Base-by-base conservation (phyloP, 2,797 vertebrate species). In the Cynopterus sphinx region DNA sequence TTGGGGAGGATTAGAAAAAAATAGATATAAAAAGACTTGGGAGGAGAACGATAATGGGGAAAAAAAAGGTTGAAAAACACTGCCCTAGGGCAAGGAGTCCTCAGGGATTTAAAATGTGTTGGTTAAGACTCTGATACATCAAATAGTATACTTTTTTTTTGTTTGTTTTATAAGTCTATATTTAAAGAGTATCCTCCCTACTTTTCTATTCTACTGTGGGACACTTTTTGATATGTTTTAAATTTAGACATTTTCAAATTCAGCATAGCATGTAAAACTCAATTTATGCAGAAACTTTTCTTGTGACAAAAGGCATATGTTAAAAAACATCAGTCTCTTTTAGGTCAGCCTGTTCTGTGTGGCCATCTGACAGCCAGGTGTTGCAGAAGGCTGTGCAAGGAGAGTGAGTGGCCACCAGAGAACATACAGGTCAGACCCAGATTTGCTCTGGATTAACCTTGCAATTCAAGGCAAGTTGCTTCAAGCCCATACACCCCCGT, bases 161-260 rank as follows among this genome's bases (percentile, higher is more conserved):
- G 57, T 57, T 81, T 10, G 13, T 31, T 87, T 96, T 55, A 5
- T 19, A 87, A 71, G 39, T 88, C 75, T 93, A 1, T 55, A 33
- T 51, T 94, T 88, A 46, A 93, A 81, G 7, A 49, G 1, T 41
- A 36, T 61, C 28, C 5, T 31, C 16, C 24, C n/a, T 2, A 31
- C 16, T 13, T 67, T 96, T 79, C 57, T 70, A 79, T 67, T 71
- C 41, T 84, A 77, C 43, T 43, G 79, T 8, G 49, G 46, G 13
- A 67, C 3, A 36, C 16, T 55, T 90, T 83, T 63, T 65, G 15
- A 2, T 49, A 51, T 73, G 10, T 70, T 82, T 91, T 92, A n/a
- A 91, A 71, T 84, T 55, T 73, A 86, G 55, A 33, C 13, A 21
- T 85, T 73, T 89, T 90, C 55, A 81, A 87, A 68, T 87, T 89